Base-by-base conservation (phyloP, 2,888 invertebrate genomes). In the Agriotes lineatus region DNA sequence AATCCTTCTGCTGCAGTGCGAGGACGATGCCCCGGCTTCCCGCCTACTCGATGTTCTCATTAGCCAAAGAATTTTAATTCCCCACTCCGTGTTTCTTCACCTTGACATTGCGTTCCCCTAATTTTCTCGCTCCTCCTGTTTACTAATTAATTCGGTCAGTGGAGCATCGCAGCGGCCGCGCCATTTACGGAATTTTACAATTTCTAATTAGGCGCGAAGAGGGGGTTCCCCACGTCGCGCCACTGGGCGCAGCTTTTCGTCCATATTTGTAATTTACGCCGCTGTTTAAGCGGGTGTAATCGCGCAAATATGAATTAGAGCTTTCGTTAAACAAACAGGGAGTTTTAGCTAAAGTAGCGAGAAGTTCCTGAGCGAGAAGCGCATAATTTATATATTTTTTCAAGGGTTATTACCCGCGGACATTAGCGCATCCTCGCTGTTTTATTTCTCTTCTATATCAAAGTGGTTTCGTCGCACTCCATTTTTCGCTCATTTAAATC, bases 81-180 rank as follows among this genome's bases (percentile, higher is more conserved):
- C 76, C 77, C 76, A 75, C 73, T 75, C 75, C 68, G 65, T 70
- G 68, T 72, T 70, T 74, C 75, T 76, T 78, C 76, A 79, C 80
- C 79, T 80, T 80, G 79, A 80, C 78, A 79, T 78, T 78, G 77
- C 70, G 72, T 76, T 79, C 78, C 80, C 80, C 80, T 76, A 78
- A 78, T 79, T 79, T 76, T 71, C 66, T 65, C 71, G 75, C 75
- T 73, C 75, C 76, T 69, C 74, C 74, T 75, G 75, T 70, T 70
- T 67, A 73, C 76, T 81, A 81, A 82, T 82, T 81, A 82, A 81
- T 74, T 82, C 81, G 82, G 82, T 82, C 79, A 82, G 76, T 82
- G 75, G 82, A 81, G 79, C 80, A 80, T 76, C 73, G 74, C 73
- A 74, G 71, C 74, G 73, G 39, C 73, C 68, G 52, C 63, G 69